Evolutionary conservation across 2,888 invertebrate genomes (phyloP).

Genomic region (Lamproptera curius): DNA sequence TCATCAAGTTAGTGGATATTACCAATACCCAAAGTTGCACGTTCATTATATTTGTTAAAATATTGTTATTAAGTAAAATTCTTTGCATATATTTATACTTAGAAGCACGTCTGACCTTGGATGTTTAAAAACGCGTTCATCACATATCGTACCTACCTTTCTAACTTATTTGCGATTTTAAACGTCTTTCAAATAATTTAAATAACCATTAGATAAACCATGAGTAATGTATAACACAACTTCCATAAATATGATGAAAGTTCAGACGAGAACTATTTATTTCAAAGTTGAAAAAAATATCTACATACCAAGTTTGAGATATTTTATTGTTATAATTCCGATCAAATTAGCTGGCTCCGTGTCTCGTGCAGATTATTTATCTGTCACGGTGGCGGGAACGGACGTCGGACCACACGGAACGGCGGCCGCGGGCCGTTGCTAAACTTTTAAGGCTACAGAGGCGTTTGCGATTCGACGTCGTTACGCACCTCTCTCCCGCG

Average conservation of each 20-base stretch:
- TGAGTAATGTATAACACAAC: too few relatives aligned
- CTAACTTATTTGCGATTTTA: too few relatives aligned
- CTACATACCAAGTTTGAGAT: background rate
- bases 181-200: too few relatives aligned
- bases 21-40: too few relatives aligned
- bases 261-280: background rate
- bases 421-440: constrained; percentile 3
- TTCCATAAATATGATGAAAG: too few relatives aligned
- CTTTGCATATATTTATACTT: constrained; percentile 3
- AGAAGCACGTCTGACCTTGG: constrained; percentile 10
- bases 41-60: background rate
- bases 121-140: constrained; percentile 5
- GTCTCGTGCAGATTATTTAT: constrained; percentile 25
- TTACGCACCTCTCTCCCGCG: constrained; percentile 90
- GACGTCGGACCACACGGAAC: constrained; percentile 2
- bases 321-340: constrained; percentile 7
- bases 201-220: too few relatives aligned
- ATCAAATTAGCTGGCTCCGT: constrained; percentile 13
- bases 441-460: constrained; percentile 5
- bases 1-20: too few relatives aligned
- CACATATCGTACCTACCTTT: constrained; percentile 3
- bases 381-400: constrained; percentile 4
- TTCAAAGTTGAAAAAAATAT: background rate
- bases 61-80: background rate
- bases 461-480: constrained; percentile 10